These are phyloP conservation scores for Nestor notabilis DNA, from an alignment of 2,113 vertebrate genomes.

Conservation along the genomic window DNA sequence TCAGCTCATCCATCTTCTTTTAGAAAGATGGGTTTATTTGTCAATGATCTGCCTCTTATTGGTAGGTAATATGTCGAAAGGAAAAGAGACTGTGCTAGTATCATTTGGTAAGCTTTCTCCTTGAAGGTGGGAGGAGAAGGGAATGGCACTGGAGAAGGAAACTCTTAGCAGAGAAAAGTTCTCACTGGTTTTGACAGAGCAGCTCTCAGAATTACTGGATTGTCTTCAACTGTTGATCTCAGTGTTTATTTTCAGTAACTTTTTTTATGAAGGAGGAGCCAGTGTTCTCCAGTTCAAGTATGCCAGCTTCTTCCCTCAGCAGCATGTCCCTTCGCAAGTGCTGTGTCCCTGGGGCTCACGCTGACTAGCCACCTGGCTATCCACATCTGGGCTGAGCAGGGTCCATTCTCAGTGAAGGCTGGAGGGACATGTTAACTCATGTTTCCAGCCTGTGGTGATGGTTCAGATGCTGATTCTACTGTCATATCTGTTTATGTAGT, in stretches of 20 bases:
- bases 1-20: neutral
- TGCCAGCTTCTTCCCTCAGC: neutral
- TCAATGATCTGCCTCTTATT: neutral
- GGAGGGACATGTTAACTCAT: neutral
- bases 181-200: neutral
- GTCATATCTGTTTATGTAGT: neutral
- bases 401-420: neutral
- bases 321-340: neutral
- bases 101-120: neutral
- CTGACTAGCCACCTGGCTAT: neutral
- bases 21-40: neutral
- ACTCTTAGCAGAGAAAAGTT: neutral
- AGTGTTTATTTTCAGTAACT: conserved; percentile 25
- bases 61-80: neutral
- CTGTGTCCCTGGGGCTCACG: neutral
- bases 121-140: neutral
- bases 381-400: neutral
- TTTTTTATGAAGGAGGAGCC: neutral
- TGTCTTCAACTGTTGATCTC: conserved; percentile 13
- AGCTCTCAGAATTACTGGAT: neutral
- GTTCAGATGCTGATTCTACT: neutral
- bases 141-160: neutral
- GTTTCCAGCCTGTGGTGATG: neutral
- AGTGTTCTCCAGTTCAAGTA: neutral
- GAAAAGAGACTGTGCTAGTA: neutral